These are phyloP conservation scores for Seira ritae DNA, from an alignment of 2,888 invertebrate species.

Conservation along the genomic window DNA sequence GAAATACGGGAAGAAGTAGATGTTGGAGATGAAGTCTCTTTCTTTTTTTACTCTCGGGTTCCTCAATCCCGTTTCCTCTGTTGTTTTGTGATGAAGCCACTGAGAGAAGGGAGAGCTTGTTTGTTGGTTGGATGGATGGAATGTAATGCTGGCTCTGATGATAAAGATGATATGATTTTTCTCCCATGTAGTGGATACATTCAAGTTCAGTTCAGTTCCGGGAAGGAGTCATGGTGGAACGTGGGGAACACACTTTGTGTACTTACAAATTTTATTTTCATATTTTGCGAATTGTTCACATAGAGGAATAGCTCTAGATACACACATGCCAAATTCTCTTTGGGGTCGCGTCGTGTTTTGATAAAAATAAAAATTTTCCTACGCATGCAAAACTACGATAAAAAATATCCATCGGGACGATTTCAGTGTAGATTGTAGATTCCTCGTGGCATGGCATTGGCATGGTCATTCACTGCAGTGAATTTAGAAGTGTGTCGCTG, in stretches of 20 bases:
- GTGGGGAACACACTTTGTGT: neutral
- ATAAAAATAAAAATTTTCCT: no score
- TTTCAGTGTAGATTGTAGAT: no score
- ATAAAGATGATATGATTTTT: slow-evolving; percentile 43
- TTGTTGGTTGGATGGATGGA: neutral
- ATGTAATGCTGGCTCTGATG: neutral
- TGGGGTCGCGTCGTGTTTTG: no score
- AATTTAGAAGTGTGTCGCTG: no score
- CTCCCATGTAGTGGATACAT: slow-evolving; percentile 45
- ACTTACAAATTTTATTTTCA: neutral
- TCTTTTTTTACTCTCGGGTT: neutral
- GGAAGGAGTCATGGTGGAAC: slow-evolving; percentile 42
- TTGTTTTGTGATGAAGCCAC: neutral
- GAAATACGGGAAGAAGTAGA: neutral
- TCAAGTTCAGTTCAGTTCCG: slow-evolving; percentile 55
- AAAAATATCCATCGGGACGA: no score
- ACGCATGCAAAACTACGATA: no score
- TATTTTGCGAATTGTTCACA: no score
- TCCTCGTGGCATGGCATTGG: no score
- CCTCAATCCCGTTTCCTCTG: neutral
- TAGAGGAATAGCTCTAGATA: no score
- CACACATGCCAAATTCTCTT: no score
- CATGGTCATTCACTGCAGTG: no score
- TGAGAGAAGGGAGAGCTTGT: neutral
- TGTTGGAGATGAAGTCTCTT: neutral